Base-by-base conservation (phyloP, 37 sponge, comb jelly and placozoan genomes). In the Cliona cf. orientalis region DNA sequence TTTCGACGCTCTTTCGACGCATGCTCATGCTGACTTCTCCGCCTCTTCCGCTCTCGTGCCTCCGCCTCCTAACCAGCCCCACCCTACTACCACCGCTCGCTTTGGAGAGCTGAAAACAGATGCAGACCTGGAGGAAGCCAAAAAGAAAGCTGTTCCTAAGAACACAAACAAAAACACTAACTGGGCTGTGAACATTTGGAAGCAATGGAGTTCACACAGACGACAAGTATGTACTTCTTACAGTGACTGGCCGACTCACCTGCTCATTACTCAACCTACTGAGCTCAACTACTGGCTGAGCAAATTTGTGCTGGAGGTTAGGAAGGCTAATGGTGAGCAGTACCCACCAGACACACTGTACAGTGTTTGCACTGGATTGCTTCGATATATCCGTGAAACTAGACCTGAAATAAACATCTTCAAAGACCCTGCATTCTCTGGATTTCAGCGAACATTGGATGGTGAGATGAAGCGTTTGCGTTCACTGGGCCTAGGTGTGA, bases 141-240 rank as follows among this genome's bases (percentile, higher is more conserved):
- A n/a, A 28, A 61, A 61, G 63, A 61, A 11, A n/a, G 63, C 63
- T 61, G 63, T 61, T 61, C 63, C 63, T 61, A 61, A 22, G 23
- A 61, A 61, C 28, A 61, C 63, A 6, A 61, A 6, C 26, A 61
- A 22, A 61, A 61, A 61, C 28, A 61, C 63, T n/a, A 61, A 6
- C 26, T 61, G 63, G 63, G 63, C 63, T 61, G 26, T 61, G 63
- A 61, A 61, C 26, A 22, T 61, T 22, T 61, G 63, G 63, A 61
- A 61, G 23, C 26, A 61, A 61, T 61, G 63, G 63, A n/a, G n/a
- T n/a, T n/a, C n/a, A n/a, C n/a, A n/a, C 53, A 49, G 63, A 25
- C 63, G 63, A 12, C 12, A 61, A 11, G 63, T 61, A n/a, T 22
- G 63, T 28, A 11, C 17, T 11, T 61, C 63, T n/a, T 61, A 25